Conservation (phyloP, 2,888 invertebrate genomes). For the Tuberolachnus salignus region DNA sequence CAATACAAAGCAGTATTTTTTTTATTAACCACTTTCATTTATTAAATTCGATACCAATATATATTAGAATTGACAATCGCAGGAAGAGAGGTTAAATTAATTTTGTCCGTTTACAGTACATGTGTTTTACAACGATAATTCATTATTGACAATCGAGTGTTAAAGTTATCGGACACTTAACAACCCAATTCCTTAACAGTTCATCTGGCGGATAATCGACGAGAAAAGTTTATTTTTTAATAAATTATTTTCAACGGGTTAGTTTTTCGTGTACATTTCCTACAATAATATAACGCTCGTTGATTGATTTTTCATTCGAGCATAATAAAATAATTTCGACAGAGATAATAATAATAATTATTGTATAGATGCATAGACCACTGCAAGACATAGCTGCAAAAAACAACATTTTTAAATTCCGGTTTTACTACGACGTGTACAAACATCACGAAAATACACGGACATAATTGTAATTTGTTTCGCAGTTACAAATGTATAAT, state of each 20-base stretch:
- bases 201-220: neutral
- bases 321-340: no score
- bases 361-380: no score
- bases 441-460: no score
- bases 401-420: neutral
- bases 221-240: neutral
- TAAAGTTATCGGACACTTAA: neutral
- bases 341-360: no score
- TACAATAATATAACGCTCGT: no score
- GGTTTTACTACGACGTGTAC: no score
- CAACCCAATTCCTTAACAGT: neutral
- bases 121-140: neutral
- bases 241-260: neutral
- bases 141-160: neutral
- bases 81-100: neutral
- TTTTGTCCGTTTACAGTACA: neutral
- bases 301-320: no score
- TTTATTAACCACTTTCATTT: neutral
- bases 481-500: no score
- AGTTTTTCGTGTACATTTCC: no score
- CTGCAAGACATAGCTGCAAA: no score
- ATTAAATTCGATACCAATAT: neutral
- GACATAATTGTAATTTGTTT: no score
- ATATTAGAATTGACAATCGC: neutral
- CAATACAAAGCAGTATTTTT: no score